phyloP scores from a whole-genome alignment of 2,888 invertebrate genomes.

The Cecidostiba fungosa region DNA sequence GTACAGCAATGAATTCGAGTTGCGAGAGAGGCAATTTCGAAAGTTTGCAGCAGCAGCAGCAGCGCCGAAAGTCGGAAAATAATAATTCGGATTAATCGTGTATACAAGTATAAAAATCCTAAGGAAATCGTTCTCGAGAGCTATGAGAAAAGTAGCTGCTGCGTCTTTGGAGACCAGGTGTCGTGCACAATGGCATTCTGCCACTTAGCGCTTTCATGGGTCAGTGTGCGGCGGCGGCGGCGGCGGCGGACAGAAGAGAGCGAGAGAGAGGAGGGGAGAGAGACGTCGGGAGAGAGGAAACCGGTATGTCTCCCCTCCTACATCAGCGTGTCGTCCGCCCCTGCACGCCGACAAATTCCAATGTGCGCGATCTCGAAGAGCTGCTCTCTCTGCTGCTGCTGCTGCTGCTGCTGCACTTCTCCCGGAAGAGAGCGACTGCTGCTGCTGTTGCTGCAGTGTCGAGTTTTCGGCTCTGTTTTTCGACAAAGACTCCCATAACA shows the following conservation, averaged over 20 bases:
- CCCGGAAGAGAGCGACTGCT: neutral
- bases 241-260: neutral
- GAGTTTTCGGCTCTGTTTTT: neutral
- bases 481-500: neutral
- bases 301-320: slow-evolving; percentile 32
- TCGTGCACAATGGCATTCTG: slow-evolving; percentile 62
- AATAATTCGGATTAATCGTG: slow-evolving; percentile 47
- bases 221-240: slow-evolving; percentile 42
- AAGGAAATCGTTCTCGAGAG: neutral
- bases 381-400: slow-evolving; percentile 6
- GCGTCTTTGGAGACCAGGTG: slow-evolving; percentile 59
- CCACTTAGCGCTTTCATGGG: slow-evolving; percentile 62
- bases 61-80: slow-evolving; percentile 21
- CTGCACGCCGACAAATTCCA: slow-evolving; percentile 48
- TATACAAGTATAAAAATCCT: slow-evolving; percentile 29
- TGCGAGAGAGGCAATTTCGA: neutral
- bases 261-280: neutral
- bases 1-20: slow-evolving; percentile 36
- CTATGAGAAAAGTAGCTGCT: slow-evolving; percentile 1
- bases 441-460: neutral
- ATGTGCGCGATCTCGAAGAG: slow-evolving; percentile 29
- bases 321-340: slow-evolving; percentile 6
- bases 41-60: too few species aligned
- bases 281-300: slow-evolving; percentile 18
- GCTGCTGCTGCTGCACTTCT: slow-evolving; percentile 14